These are phyloP conservation scores for Zosterops hypoxanthus DNA, from an alignment of 2,113 vertebrate species.

Conservation along the genomic window DNA sequence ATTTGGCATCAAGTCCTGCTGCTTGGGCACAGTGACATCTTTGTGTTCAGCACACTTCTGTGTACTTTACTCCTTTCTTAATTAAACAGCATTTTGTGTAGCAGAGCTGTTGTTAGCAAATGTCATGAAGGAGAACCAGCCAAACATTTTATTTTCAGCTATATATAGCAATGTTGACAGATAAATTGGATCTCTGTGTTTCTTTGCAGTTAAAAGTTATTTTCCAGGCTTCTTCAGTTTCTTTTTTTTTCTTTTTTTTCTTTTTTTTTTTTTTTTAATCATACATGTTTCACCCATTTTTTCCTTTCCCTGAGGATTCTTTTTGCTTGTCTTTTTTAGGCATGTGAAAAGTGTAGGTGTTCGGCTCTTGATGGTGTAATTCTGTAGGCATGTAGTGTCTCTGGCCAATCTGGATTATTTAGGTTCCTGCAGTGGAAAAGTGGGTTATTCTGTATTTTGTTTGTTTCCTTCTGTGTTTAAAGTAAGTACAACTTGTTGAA, in stretches of 20 bases:
- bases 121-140: background rate
- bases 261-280: too few relatives aligned
- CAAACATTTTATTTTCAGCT: background rate
- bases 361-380: background rate
- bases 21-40: background rate
- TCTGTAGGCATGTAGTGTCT: background rate
- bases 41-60: background rate
- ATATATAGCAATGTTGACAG: background rate
- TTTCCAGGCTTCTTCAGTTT: background rate
- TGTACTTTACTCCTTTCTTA: background rate
- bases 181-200: background rate
- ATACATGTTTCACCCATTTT: background rate
- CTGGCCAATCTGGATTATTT: background rate
- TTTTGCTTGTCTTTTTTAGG: background rate
- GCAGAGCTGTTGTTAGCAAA: background rate
- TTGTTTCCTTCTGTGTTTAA: background rate
- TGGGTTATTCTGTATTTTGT: background rate
- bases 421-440: background rate
- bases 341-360: background rate
- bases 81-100: conserved; percentile 1
- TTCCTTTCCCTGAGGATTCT: background rate
- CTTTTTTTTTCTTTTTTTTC: background rate
- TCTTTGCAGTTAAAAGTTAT: background rate
- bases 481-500: background rate
- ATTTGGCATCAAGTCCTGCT: background rate